phyloP scores from a whole-genome alignment of 2,797 vertebrate genomes.

The Molossus molossus region DNA sequence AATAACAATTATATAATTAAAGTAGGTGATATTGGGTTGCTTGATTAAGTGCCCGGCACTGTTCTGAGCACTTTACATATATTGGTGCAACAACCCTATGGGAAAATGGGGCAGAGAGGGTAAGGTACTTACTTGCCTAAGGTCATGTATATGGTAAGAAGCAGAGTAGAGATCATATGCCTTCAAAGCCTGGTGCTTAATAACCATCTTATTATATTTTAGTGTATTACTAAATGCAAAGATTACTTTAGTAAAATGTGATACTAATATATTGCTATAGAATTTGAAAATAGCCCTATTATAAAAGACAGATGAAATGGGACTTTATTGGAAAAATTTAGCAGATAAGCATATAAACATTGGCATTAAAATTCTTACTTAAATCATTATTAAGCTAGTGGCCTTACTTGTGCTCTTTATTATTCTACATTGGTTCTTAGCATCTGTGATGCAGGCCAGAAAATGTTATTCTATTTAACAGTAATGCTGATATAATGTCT shows the following conservation, averaged over 20 bases:
- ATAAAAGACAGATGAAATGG: constrained; percentile 28
- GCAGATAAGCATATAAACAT: background rate
- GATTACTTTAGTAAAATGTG: constrained; percentile 10
- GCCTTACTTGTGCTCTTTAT: background rate
- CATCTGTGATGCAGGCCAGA: background rate
- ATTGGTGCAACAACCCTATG: background rate
- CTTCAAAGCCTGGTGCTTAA: constrained; percentile 27
- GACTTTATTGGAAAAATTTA: constrained; percentile 22
- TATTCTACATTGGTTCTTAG: constrained; percentile 22
- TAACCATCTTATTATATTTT: background rate
- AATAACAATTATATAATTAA: constrained; percentile 50
- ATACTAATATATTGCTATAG: background rate
- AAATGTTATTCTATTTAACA: constrained; percentile 21
- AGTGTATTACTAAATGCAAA: constrained; percentile 10
- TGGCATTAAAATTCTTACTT: constrained; percentile 37
- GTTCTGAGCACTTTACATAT: background rate
- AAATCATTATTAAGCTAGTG: constrained; percentile 11
- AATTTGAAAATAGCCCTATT: constrained; percentile 22
- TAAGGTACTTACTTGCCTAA: background rate
- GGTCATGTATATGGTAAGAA: background rate
- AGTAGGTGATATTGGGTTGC: constrained; percentile 41
- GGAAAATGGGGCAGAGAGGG: background rate
- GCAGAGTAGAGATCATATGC: background rate
- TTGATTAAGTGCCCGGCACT: background rate
- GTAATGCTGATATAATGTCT: background rate